Conservation (phyloP, 1,140 invertebrate species). For the Arctopsyche grandis region DNA sequence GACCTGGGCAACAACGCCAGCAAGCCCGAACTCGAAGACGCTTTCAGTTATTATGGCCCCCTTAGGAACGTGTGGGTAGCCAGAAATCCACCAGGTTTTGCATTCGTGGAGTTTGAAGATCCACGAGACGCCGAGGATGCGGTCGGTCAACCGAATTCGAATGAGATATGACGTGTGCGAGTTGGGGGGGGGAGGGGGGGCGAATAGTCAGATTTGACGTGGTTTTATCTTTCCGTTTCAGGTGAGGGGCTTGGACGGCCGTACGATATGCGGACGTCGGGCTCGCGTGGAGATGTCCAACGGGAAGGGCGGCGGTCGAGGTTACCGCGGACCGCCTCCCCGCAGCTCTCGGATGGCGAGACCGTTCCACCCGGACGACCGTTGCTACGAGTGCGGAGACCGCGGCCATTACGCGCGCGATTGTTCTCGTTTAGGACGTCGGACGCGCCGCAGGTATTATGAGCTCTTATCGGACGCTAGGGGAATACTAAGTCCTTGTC, state of each 20-base stretch:
- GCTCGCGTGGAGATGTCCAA: slow-evolving; percentile 94
- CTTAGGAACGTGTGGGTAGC: slow-evolving; percentile 96
- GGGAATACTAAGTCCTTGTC: background rate
- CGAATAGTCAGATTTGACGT: too few species aligned
- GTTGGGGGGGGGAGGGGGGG: background rate
- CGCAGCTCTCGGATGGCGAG: slow-evolving; percentile 67
- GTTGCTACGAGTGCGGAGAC: slow-evolving; percentile 93
- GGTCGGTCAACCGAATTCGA: slow-evolving; percentile 71
- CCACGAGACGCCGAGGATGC: slow-evolving; percentile 92
- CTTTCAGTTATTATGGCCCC: slow-evolving; percentile 94
- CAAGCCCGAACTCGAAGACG: slow-evolving; percentile 91
- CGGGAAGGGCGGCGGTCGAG: slow-evolving; percentile 78
- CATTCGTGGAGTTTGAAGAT: slow-evolving; percentile 96
- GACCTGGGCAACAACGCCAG: slow-evolving; percentile 90
- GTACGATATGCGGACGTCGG: slow-evolving; percentile 86
- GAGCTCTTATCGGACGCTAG: background rate
- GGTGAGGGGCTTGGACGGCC: slow-evolving; percentile 72
- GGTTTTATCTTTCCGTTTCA: slow-evolving; percentile 52
- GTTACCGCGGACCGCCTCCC: slow-evolving; percentile 67
- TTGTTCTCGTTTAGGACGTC: slow-evolving; percentile 75
- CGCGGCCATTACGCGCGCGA: slow-evolving; percentile 92
- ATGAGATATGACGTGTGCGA: background rate
- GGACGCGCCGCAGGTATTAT: slow-evolving; percentile 68
- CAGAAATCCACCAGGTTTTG: slow-evolving; percentile 92
- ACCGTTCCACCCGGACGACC: slow-evolving; percentile 82